Base-by-base conservation (phyloP, 2,888 invertebrate genomes). In the Ornithoptera priamus region DNA sequence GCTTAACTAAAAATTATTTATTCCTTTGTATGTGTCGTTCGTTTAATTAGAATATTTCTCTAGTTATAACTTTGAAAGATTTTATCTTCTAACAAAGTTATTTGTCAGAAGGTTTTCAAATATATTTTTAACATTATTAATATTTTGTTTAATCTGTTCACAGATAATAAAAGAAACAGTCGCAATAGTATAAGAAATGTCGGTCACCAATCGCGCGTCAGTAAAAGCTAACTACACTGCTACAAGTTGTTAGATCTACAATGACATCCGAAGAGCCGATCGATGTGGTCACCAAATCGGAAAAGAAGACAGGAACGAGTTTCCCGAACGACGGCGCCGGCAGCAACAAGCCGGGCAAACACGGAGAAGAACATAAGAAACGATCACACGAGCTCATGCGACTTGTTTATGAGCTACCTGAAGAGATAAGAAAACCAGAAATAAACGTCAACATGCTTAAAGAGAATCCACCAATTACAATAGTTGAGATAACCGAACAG, bases 201-300 rank as follows among this genome's bases (percentile, higher is more conserved):
- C 80, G 85, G 78, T 77, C 71, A 56, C 77, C 71, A 71, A 75
- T 64, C 74, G 72, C 69, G 75, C 65, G 20, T 59, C 58, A 65
- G 68, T 72, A 71, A 74, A 75, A 70, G 67, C 61, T 66, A 69
- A 73, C 71, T 36, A 75, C 75, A 75, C 75, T 71, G 71, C 75
- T 73, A 76, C 73, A 71, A 76, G 73, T 73, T 75, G 83, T 78
- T 81, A 74, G 82, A 78, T 68, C 75, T 80, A 85, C 87, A 82
- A 92, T 92, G 92, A 92, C 92, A 78, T 92, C 92, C 77, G 92
- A 92, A 77, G 88, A 91, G 73, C 85, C 89, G 0, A 86, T 90
- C 74, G 87, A 92, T 86, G 89, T 85, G 69, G 88, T 87, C 72
- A 73, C 78, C 67, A 88, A 89, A 75, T 87, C 88, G 71, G 78